A percentile compares a stretch with the other conserved stretches of the same genome.
Evolutionary conservation across 1,140 invertebrate genomes (phyloP).

Genomic region (Drosophila carrolli): DNA sequence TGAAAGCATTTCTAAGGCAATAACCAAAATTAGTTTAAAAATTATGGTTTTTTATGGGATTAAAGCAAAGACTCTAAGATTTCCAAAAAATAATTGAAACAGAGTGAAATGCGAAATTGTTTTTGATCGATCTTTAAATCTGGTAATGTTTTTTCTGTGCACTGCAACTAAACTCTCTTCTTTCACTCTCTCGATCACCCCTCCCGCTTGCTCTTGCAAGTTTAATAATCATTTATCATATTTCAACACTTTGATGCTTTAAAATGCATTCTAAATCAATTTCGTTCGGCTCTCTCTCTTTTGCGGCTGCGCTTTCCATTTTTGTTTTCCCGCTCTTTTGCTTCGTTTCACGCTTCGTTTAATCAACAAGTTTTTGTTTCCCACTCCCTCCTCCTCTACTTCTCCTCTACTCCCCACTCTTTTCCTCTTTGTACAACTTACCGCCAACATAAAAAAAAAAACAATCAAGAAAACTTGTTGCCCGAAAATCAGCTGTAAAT

Average conservation of each 20-base stretch:
- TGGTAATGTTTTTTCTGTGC: neutral
- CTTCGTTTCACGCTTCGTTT: slow-evolving; percentile 67
- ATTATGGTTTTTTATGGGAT: no score
- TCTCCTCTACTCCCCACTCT: neutral
- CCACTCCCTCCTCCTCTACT: slow-evolving; percentile 17
- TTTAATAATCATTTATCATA: slow-evolving; percentile 78
- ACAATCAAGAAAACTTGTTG: slow-evolving; percentile 21
- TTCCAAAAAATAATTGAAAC: neutral
- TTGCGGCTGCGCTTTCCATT: slow-evolving; percentile 52
- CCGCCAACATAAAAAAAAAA: slow-evolving; percentile 21
- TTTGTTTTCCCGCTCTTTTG: slow-evolving; percentile 35
- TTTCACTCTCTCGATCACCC: neutral
- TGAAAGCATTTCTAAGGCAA: no score
- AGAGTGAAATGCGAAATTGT: neutral
- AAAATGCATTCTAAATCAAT: slow-evolving; percentile 84
- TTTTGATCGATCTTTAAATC: neutral
- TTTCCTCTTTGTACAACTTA: slow-evolving; percentile 27
- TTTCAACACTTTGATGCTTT: slow-evolving; percentile 83
- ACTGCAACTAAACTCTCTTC: neutral
- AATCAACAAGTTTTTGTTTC: slow-evolving; percentile 54
- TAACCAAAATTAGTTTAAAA: no score
- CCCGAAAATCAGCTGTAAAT: slow-evolving; percentile 46
- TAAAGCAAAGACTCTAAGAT: no score
- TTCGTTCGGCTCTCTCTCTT: slow-evolving; percentile 57
- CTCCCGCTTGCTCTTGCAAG: slow-evolving; percentile 1